Base-by-base conservation (phyloP, 2,888 invertebrate genomes). In the Lasioglossum marginatum region DNA sequence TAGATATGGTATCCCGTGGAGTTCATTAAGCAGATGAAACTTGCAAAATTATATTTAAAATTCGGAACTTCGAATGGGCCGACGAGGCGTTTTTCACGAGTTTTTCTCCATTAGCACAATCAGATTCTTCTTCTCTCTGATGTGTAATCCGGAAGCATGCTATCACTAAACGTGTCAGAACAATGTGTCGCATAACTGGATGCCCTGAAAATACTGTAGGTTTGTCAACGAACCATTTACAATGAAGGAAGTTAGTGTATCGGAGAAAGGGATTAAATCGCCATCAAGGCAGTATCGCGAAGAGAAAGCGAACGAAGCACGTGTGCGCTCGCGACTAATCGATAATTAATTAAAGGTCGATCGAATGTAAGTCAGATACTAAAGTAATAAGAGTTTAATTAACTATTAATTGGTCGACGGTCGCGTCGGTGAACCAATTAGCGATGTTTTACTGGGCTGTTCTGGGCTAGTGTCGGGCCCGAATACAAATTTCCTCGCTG, bases 271-370 rank as follows among this genome's bases (percentile, higher is more conserved):
- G 16, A 66, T 66, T 66, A 66, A 66, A 66, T 66, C 31, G 19
- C 34, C 10, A 8, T 52, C 23, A 23, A 52, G 19, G 37, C 4
- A 40, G 19, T 37, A 37, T 27, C 23, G 27, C 23, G 60, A 68
- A 52, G 78, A 48, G 85, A 87, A 79, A 78, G 82, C 71, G 74
- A 31, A 57, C 72, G 75, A 43, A 66, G 71, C 70, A 63, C 45
- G 37, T 27, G 73, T 48, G 57, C 27, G 1, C 76, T 23, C n/a
- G 14, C 10, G 66, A 74, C 63, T 86, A 85, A 88, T 87, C 84
- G 87, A 88, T 80, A 83, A 88, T 86, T 88, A 86, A 91, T 89
- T 85, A 82, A 85, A 86, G 79, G 52, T 75, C 84, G 78, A 83
- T 85, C 82, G 82, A 81, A 74, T 71, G 66, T 77, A 82, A 87